phyloP scores from a whole-genome alignment of 2,113 vertebrate genomes.

The Carassius gibelio region DNA sequence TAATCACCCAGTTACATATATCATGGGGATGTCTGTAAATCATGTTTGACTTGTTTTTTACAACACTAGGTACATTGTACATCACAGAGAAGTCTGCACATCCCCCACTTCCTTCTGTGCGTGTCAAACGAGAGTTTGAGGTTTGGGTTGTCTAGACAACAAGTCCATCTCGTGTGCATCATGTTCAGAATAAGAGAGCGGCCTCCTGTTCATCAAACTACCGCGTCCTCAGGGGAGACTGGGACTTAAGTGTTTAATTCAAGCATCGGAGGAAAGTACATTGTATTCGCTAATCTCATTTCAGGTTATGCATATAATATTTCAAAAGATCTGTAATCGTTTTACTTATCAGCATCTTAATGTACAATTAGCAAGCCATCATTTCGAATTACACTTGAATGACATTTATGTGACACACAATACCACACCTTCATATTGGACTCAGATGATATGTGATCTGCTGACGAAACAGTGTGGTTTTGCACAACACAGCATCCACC shows the following conservation, averaged over 20 bases:
- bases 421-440: neutral
- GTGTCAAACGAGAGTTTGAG: slow-evolving; percentile 69
- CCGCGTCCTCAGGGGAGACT: neutral
- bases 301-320: neutral
- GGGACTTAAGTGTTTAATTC: neutral
- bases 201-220: slow-evolving; percentile 23
- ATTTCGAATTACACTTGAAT: neutral
- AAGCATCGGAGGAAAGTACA: neutral
- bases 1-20: neutral
- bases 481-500: neutral
- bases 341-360: neutral
- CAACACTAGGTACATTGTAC: slow-evolving; percentile 26
- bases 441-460: neutral
- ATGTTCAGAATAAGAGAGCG: neutral
- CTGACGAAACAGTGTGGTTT: slow-evolving; percentile 30
- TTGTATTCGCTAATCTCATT: neutral
- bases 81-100: slow-evolving; percentile 49
- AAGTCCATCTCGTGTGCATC: slow-evolving; percentile 55
- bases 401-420: slow-evolving; percentile 7
- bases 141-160: slow-evolving; percentile 76
- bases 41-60: slow-evolving; percentile 46
- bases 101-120: slow-evolving; percentile 74
- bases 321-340: neutral
- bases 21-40: neutral
- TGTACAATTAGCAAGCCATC: neutral